Percentiles rank a stretch among this genome's conserved stretches.
Conservation (phyloP, 2,113 vertebrate genomes). For the Neoarius graeffei region DNA sequence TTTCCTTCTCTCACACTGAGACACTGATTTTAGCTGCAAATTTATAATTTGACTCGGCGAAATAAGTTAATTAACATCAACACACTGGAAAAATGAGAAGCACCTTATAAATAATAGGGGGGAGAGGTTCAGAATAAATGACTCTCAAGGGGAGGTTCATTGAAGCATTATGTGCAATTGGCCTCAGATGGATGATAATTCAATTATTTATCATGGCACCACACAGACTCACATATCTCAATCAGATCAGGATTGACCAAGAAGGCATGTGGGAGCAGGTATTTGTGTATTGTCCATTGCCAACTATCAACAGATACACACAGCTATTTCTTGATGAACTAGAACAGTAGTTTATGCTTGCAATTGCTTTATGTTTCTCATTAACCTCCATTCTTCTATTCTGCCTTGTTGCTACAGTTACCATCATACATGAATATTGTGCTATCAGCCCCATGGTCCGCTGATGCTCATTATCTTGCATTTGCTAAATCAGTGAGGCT, state of each 20-base stretch:
- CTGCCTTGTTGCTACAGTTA: slow-evolving; percentile 27
- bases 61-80: neutral
- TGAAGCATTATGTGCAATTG: neutral
- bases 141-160: neutral
- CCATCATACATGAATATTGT: slow-evolving; percentile 9
- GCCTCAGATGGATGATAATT: slow-evolving; percentile 11
- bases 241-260: neutral
- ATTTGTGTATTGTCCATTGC: neutral
- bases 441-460: neutral
- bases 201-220: slow-evolving; percentile 18
- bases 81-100: neutral
- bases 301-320: neutral
- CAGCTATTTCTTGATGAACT: neutral
- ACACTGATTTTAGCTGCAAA: neutral
- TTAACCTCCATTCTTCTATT: neutral
- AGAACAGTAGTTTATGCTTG: neutral
- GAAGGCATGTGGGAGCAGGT: neutral
- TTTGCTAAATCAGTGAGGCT: slow-evolving; percentile 40
- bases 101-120: slow-evolving; percentile 1
- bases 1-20: neutral
- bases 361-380: neutral
- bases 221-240: neutral
- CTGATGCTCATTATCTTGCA: slow-evolving; percentile 40
- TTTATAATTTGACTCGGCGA: neutral
- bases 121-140: neutral